Base-by-base conservation (phyloP, 2,113 vertebrate genomes). In the Ondatra zibethicus region DNA sequence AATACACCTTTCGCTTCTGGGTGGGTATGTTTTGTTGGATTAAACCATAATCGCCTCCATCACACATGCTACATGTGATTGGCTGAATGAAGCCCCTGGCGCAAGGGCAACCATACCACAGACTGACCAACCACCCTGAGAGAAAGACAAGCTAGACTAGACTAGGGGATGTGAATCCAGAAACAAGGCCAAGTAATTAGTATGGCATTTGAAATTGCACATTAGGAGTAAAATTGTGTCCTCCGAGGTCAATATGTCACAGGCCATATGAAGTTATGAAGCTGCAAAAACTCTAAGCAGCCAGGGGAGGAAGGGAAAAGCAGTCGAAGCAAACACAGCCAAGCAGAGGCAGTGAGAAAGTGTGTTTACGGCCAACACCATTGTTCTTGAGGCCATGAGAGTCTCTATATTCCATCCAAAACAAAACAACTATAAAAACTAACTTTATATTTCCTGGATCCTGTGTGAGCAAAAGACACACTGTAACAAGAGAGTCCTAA, bases 201-300 rank as follows among this genome's bases (percentile, higher is more conserved):
- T 45, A 17, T 73, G 50, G 8, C 13, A 63, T 78, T 84, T 65
- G 94, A 96, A 91, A 86, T 9, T 73, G 45, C 93, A 90, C n/a
- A 29, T 72, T 55, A 68, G 4, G 6, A 50, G 36, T 21, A 33
- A 36, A 31, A 10, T 7, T 42, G 5, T 29, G 21, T 61, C 45
- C 23, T 47, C 8, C 0, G n/a, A 86, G 45, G 47, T 86, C 42
- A 11, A 7, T 1, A 11, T 36, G 23, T 45, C 47, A 33, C 0
- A 23, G 66, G 63, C 21, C 63, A 29, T 14, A 25, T 36, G 52
- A 82, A 65, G 55, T 7, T 21, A 73, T 13, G 36, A 89, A 75
- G 45, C 63, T 63, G 19, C 36, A 55, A 61, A 73, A 23, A 42
- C 8, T 77, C 33, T 58, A 68, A 52, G 52, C 72, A 50, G 47